Evolutionary conservation across 2,797 vertebrate species (phyloP).

Genomic region (Sitta carolinensis): DNA sequence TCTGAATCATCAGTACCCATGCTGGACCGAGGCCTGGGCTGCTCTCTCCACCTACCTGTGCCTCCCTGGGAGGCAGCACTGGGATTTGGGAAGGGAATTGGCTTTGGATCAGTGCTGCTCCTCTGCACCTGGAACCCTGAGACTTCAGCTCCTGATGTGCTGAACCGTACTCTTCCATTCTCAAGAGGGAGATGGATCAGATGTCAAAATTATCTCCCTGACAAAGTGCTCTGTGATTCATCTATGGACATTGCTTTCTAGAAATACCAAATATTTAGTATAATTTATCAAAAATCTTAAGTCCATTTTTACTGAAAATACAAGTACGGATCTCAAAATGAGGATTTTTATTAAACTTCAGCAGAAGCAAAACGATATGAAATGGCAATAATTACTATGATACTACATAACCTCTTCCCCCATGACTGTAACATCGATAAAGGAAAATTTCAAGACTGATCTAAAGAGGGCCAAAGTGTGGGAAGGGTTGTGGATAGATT

Average conservation of each 20-base stretch:
- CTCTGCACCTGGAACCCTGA: background rate
- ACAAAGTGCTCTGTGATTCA: background rate
- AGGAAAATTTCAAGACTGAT: background rate
- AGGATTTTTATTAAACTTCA: background rate
- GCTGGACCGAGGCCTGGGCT: conserved; percentile 48
- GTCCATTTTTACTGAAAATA: background rate
- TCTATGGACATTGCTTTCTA: background rate
- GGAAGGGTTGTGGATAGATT: background rate
- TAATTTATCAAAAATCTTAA: background rate
- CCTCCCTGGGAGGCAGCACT: conserved; percentile 17
- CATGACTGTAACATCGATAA: background rate
- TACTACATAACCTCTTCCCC: background rate
- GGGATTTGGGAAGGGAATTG: background rate
- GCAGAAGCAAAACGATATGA: background rate
- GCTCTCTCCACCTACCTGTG: background rate
- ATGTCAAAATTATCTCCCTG: background rate
- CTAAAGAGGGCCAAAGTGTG: background rate
- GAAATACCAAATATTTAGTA: background rate
- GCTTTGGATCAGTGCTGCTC: background rate
- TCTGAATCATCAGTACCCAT: conserved; percentile 1
- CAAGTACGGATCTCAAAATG: background rate
- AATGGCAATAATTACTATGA: background rate
- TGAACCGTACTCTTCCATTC: background rate
- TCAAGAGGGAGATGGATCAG: background rate
- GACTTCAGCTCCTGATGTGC: background rate